Percentiles rank a stretch among this genome's conserved stretches.
phyloP scores from a whole-genome alignment of 2,113 vertebrate species.

The Lutjanus erythropterus region DNA sequence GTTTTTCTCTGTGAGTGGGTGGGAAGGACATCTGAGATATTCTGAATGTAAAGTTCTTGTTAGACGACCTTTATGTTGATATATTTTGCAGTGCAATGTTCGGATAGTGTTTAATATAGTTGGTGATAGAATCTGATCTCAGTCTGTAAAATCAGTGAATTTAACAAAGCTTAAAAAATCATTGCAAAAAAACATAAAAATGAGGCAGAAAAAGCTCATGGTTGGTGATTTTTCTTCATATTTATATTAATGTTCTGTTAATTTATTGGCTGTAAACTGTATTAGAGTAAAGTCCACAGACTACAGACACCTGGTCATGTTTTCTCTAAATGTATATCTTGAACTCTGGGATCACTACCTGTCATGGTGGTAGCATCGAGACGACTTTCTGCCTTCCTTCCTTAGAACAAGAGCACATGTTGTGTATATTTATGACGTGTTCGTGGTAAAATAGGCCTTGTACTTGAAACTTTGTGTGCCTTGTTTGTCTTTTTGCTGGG shows the following conservation, averaged over 20 bases:
- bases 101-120: neutral
- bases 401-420: neutral
- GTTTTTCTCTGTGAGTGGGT: neutral
- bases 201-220: neutral
- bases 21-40: neutral
- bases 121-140: neutral
- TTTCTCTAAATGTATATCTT: neutral
- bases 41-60: conserved; percentile 47
- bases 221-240: neutral
- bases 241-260: conserved; percentile 12
- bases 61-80: neutral
- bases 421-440: conserved; percentile 29
- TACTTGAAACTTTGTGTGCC: conserved; percentile 61
- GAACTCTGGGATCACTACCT: neutral
- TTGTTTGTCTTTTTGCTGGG: conserved; percentile 29
- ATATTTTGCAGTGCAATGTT: conserved; percentile 45
- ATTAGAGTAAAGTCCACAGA: neutral
- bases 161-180: neutral
- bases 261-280: conserved; percentile 12
- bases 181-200: neutral
- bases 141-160: too few relatives aligned
- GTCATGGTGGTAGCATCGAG: conserved; percentile 5
- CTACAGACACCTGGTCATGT: neutral
- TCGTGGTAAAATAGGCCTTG: conserved; percentile 7
- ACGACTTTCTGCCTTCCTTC: conserved; percentile 4